Evolutionary conservation across 1,140 invertebrate species (phyloP).

Genomic region (Homarus americanus): DNA sequence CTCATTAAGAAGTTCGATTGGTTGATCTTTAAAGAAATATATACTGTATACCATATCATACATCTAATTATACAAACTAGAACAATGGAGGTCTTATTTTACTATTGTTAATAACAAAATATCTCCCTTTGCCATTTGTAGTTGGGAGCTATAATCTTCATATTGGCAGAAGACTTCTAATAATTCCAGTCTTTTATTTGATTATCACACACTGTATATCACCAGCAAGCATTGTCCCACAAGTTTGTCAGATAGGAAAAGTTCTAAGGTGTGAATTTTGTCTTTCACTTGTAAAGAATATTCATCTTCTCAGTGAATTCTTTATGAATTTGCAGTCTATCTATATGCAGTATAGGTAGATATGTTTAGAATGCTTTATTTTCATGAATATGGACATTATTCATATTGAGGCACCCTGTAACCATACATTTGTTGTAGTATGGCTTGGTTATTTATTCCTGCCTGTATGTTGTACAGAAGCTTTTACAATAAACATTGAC

Average conservation of each 20-base stretch:
- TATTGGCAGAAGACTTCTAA: neutral
- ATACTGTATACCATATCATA: no score
- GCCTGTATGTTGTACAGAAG: constrained; percentile 69
- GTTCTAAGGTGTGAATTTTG: neutral
- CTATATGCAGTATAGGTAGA: neutral
- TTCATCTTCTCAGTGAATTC: neutral
- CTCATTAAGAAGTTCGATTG: no score
- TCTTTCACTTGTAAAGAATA: neutral
- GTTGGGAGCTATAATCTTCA: neutral
- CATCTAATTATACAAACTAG: no score
- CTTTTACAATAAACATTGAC: constrained; percentile 68
- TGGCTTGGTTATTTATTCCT: constrained; percentile 51
- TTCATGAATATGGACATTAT: neutral
- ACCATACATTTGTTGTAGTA: constrained; percentile 21
- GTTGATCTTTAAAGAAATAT: no score
- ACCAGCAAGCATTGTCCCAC: neutral
- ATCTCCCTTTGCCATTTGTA: no score
- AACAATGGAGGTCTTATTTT: no score
- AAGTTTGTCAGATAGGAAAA: neutral
- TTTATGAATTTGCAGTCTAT: neutral
- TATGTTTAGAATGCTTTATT: neutral
- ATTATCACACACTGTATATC: neutral
- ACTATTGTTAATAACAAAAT: no score
- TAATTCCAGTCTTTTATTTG: neutral
- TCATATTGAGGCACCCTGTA: neutral